Base-by-base conservation (phyloP, 2,888 invertebrate species). In the Laothoe populi region DNA sequence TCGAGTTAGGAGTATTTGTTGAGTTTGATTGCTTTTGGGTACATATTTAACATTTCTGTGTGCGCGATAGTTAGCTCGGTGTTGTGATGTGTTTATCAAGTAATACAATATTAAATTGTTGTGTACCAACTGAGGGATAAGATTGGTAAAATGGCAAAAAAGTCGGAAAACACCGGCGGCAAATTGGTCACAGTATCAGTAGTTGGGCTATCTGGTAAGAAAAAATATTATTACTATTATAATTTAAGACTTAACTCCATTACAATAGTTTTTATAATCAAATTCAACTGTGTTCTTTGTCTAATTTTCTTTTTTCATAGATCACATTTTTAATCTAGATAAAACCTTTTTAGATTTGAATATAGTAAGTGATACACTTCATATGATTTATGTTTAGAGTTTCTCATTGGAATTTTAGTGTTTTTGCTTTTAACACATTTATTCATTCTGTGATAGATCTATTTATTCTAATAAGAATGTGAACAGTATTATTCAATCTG, bases 171-270 rank as follows among this genome's bases (percentile, higher is more conserved):
- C 79, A 80, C 81, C 66, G 95, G 95, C 73, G 94, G 95, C 64
- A 95, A 96, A 83, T 93, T 94, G 83, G 94, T 97, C 75, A 97
- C 97, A 78, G 95, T 99, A 68, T 96, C 98, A 74, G 97, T 99
- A 74, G 98, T 99, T 72, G 99, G 99, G 66, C 94, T 99, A 71
- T 98, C 95, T 83, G 95, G 95, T 93, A 74, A 90, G 91, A 24
- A 31, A 11, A 53, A 19, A 3, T 58, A 10, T n/a, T 7, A 5
- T 0, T 19, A 19, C 21, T 21, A 0, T 1, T 11, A 11, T 11
- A 8, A 0, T 7, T 16, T 35, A 1, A 7, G 13, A 0, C 2
- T 31, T 26, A 16, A 16, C 0, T 16, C 31, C 10, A 2, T 49
- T n/a, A 8, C 7, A 16, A 5, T 31, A 8, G 31, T 4, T 31